Evolutionary conservation across 2,888 invertebrate species (phyloP), one percentile per base, ranked within the genome.

Genomic region (Ephialtes manifestator): DNA sequence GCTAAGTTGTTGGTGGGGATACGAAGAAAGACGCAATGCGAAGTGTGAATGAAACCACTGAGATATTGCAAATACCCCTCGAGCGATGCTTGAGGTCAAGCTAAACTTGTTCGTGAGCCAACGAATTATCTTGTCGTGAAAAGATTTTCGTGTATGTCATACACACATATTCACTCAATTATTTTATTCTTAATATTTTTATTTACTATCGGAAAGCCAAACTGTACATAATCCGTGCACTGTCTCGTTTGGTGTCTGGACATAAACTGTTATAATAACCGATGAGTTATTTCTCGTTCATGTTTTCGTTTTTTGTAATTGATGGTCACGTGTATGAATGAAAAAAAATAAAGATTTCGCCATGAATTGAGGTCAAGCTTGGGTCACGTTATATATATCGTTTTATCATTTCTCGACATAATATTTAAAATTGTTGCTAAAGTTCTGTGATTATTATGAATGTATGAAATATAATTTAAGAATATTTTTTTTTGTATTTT

Each of bases 21-120:
- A 15, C 28, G 68, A 68, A 5, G 68, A 31, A 65, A 65, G 39
- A 39, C 65, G 65, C 65, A 65, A 65, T 18, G 39, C 39, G 18
- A 63, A 68, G 51, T 28, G 48, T 70, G 70, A 70, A 70, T 70
- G 70, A 70, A 70, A 70, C 51, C 65, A 10, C 7, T 18, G 70
- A 10, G 31, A 53, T 53, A 51, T 70, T 70, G 51, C 70, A 18
- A 70, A 70, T 70, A 70, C 8, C 51, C 28, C 28, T 13, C n/a
- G 31, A 48, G 51, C 31, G 35, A 7, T 51, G 63, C 48, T 51
- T 48, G 51, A 51, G 70, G 70, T 70, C 18, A 39, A 43, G 39
- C 65, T 18, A 70, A 51, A 51, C 51, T 53, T 18, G 48, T 70
- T 70, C 35, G 70, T 18, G 70, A 51, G 35, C 70, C 39, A 65